Conservation (phyloP, 1,140 invertebrate genomes). For the Camponotus pennsylvanicus region DNA sequence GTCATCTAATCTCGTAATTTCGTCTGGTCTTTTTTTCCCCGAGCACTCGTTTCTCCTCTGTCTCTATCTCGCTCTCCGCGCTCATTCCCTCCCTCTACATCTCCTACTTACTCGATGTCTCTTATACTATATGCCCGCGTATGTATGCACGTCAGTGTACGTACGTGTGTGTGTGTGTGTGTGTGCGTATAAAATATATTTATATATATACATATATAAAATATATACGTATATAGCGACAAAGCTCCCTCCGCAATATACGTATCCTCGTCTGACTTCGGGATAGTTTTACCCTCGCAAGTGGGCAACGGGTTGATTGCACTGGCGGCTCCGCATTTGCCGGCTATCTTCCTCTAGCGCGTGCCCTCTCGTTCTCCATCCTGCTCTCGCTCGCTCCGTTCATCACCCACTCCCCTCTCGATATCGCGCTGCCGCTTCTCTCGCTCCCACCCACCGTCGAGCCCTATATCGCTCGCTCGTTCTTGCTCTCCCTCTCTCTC, state of each 20-base stretch:
- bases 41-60: conserved; percentile 63
- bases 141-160: conserved; percentile 1
- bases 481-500: conserved; percentile 58
- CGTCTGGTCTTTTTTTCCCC: conserved; percentile 67
- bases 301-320: conserved; percentile 85
- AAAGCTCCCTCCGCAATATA: conserved; percentile 71
- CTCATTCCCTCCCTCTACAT: conserved; percentile 32
- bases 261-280: conserved; percentile 80
- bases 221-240: conserved; percentile 33
- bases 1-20: conserved; percentile 80
- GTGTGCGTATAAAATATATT: neutral
- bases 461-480: conserved; percentile 53
- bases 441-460: conserved; percentile 57
- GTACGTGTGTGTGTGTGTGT: neutral
- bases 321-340: conserved; percentile 81
- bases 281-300: conserved; percentile 84
- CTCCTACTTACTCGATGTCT: conserved; percentile 16
- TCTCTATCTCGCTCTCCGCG: conserved; percentile 44
- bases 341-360: conserved; percentile 70
- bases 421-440: conserved; percentile 51
- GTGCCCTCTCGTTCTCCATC: conserved; percentile 45
- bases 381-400: conserved; percentile 59
- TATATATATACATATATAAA: conserved; percentile 34
- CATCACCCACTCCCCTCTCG: conserved; percentile 48
- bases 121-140: neutral